Percentiles rank a stretch among this genome's conserved stretches.
These are phyloP conservation scores for Acleris cristana DNA, from an alignment of 2,888 invertebrate species.

Conservation along the genomic window DNA sequence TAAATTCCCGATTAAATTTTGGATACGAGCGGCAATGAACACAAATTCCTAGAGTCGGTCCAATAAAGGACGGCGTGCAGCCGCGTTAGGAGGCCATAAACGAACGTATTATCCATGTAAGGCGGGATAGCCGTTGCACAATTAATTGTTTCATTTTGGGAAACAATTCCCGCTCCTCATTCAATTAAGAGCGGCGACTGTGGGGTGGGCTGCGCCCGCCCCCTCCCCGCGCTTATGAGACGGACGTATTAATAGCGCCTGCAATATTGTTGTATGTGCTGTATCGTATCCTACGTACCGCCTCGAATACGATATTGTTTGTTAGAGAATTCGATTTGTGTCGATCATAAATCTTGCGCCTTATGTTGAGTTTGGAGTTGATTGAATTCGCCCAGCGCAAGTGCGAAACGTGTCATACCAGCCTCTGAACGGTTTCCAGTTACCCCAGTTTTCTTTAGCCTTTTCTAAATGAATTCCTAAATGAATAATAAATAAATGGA, in stretches of 20 bases:
- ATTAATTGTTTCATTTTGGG: conserved; percentile 85
- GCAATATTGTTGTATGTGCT: conserved; percentile 81
- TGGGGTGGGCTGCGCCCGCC: conserved; percentile 58
- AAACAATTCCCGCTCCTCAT: conserved; percentile 85
- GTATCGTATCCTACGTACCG: conserved; percentile 79
- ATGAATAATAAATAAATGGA: conserved; percentile 69
- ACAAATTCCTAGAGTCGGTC: conserved; percentile 83
- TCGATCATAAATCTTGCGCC: conserved; percentile 84
- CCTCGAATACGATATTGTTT: conserved; percentile 82
- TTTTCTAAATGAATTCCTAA: conserved; percentile 61
- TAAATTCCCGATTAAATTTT: conserved; percentile 82
- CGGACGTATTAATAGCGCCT: conserved; percentile 84
- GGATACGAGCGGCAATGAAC: conserved; percentile 81
- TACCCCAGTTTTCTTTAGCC: conserved; percentile 61
- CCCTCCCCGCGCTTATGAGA: conserved; percentile 76
- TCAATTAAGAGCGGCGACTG: conserved; percentile 84
- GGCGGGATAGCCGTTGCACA: conserved; percentile 84
- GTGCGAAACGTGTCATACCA: conserved; percentile 54
- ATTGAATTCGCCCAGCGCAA: conserved; percentile 73
- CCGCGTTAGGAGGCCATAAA: conserved; percentile 84
- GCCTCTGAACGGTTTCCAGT: conserved; percentile 16
- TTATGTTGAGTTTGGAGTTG: conserved; percentile 79
- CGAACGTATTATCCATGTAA: conserved; percentile 85
- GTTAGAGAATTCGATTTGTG: conserved; percentile 83
- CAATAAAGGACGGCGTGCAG: conserved; percentile 83